These are phyloP conservation scores for Aphrocallistes beatrix DNA, from an alignment of 37 sponge, comb jelly and placozoan species.

Conservation along the genomic window DNA sequence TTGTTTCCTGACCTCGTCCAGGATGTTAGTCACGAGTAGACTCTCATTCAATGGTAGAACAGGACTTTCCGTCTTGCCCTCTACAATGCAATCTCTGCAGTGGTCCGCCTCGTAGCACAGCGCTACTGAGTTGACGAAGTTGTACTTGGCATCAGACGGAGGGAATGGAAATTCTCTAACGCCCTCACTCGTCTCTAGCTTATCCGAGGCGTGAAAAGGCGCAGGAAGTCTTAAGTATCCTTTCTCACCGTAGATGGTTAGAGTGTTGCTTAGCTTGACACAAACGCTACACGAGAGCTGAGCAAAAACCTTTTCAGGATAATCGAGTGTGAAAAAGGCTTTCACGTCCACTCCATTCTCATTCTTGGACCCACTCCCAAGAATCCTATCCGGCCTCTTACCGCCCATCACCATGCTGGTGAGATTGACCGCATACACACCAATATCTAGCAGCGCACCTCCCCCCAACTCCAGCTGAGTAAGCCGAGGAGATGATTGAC, in stretches of 20 bases:
- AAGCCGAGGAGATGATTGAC: slow-evolving; percentile 8
- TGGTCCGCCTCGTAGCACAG: neutral
- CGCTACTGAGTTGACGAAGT: neutral
- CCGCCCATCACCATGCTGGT: slow-evolving; percentile 47
- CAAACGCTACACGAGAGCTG: neutral
- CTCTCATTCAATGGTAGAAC: neutral
- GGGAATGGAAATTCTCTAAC: neutral
- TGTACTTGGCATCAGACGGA: neutral
- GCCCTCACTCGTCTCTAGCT: slow-evolving; percentile 18
- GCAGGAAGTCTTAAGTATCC: slow-evolving; percentile 12
- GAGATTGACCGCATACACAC: slow-evolving; percentile 51
- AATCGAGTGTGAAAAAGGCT: slow-evolving; percentile 50
- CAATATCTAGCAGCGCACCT: slow-evolving; percentile 52
- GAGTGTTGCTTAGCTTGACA: neutral
- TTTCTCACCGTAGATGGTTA: neutral
- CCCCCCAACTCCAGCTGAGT: slow-evolving; percentile 44
- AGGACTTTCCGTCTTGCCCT: neutral
- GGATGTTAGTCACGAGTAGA: neutral
- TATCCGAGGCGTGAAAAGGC: slow-evolving; percentile 20
- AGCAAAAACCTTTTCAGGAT: slow-evolving; percentile 28
- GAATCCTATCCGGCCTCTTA: slow-evolving; percentile 37
- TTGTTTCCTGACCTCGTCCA: neutral
- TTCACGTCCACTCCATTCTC: slow-evolving; percentile 44
- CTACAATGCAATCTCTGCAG: neutral
- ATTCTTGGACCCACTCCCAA: slow-evolving; percentile 23